These are phyloP conservation scores for Corythaixoides concolor DNA, from an alignment of 2,113 vertebrate genomes.

Conservation along the genomic window DNA sequence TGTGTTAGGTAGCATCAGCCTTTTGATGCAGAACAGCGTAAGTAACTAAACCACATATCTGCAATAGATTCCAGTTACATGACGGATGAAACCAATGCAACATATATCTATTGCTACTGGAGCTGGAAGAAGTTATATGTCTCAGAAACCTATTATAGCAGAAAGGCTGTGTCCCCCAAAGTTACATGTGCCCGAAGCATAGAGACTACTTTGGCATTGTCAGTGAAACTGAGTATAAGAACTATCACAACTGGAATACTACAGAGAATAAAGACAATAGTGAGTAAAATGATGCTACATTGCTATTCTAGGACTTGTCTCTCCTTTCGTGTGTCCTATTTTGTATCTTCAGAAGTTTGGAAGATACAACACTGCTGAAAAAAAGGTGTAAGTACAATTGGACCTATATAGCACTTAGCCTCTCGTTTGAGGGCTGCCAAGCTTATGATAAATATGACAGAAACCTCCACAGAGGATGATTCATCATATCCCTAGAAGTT, in stretches of 20 bases:
- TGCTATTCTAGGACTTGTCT: background rate
- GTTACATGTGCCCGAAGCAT: background rate
- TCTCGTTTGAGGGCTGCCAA: background rate
- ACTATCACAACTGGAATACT: background rate
- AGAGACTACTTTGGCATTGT: background rate
- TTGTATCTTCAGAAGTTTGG: background rate
- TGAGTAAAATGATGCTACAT: background rate
- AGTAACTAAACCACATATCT: background rate
- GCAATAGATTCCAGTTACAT: background rate
- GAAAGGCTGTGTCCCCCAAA: background rate
- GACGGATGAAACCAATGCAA: background rate
- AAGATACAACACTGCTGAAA: background rate
- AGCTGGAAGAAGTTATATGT: background rate
- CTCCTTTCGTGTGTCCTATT: background rate
- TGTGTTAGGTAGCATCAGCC: background rate
- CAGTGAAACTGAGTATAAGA: background rate
- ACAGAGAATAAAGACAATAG: background rate
- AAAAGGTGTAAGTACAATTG: background rate
- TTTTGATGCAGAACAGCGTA: background rate
- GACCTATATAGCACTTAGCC: background rate
- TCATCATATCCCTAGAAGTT: background rate
- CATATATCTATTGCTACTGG: background rate
- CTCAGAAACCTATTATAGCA: background rate
- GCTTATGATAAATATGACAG: background rate
- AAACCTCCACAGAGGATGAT: background rate